Base-by-base conservation (phyloP, 2,888 invertebrate species). In the Hedychridium roseum region DNA sequence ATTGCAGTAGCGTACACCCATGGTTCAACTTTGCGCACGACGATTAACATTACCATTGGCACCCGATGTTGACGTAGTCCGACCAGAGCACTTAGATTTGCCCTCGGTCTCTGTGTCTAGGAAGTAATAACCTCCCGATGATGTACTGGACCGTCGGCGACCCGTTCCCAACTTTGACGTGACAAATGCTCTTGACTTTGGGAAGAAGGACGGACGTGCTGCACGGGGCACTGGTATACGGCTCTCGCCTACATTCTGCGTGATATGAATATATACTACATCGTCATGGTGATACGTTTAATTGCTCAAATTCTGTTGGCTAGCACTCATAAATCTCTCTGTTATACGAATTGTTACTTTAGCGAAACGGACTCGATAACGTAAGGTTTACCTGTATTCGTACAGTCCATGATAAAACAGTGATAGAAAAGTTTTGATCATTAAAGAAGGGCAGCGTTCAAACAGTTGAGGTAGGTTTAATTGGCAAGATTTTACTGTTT, bases 241-340 rank as follows among this genome's bases (percentile, higher is more conserved):
- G 52, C 75, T 76, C 62, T 76, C 75, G 51, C 70, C 69, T 52
- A 68, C 65, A 64, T 75, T 76, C 75, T 76, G 68, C 4, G n/a
- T n/a, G n/a, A n/a, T n/a, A n/a, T n/a, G n/a, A n/a, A n/a, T n/a
- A n/a, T n/a, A n/a, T n/a, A n/a, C n/a, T n/a, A n/a, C n/a, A n/a
- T n/a, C n/a, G n/a, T n/a, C n/a, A n/a, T n/a, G n/a, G n/a, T n/a
- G n/a, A n/a, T n/a, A n/a, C n/a, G n/a, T n/a, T n/a, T n/a, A n/a
- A n/a, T n/a, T n/a, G n/a, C n/a, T n/a, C n/a, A n/a, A n/a, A n/a
- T n/a, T n/a, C n/a, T n/a, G n/a, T n/a, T n/a, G n/a, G n/a, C n/a
- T n/a, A n/a, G n/a, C n/a, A n/a, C n/a, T n/a, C n/a, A n/a, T n/a
- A n/a, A n/a, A n/a, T n/a, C n/a, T n/a, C n/a, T n/a, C n/a, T n/a